phyloP scores from a whole-genome alignment of 2,113 vertebrate genomes.

The Atractosteus spatula region DNA sequence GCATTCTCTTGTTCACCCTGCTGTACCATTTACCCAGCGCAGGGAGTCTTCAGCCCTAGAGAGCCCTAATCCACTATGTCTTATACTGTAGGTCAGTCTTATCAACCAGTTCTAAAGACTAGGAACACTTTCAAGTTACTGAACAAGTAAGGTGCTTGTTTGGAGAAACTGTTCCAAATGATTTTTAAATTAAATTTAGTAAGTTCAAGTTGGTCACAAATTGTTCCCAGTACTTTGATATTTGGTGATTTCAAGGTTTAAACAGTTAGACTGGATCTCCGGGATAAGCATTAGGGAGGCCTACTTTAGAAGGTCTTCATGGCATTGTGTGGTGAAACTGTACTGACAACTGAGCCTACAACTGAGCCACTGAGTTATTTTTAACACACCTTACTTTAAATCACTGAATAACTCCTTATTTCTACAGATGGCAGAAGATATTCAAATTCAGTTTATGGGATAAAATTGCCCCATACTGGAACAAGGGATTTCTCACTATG shows the following conservation, averaged over 20 bases:
- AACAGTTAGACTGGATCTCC: too few species aligned
- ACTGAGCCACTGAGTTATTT: background rate
- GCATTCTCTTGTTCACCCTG: too few species aligned
- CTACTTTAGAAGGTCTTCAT: too few species aligned
- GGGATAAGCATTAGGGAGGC: too few species aligned
- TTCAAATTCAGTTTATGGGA: constrained; percentile 70
- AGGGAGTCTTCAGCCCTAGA: background rate
- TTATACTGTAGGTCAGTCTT: background rate
- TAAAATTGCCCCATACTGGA: constrained; percentile 71
- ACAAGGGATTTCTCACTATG: constrained; percentile 75
- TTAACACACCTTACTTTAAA: background rate
- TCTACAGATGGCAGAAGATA: constrained; percentile 76
- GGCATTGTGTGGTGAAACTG: too few species aligned
- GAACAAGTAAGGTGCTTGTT: too few species aligned
- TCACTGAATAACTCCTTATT: constrained; percentile 5
- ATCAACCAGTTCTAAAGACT: too few species aligned
- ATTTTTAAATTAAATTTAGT: too few species aligned
- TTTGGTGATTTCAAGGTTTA: constrained; percentile 11
- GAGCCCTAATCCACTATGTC: background rate
- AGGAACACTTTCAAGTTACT: too few species aligned
- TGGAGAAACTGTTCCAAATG: too few species aligned
- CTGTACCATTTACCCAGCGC: background rate
- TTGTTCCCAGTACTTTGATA: too few species aligned
- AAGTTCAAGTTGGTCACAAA: too few species aligned
- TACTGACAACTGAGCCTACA: background rate